Evolutionary conservation across 2,888 invertebrate species (phyloP).

Genomic region (Mimumesa dahlbomi): DNA sequence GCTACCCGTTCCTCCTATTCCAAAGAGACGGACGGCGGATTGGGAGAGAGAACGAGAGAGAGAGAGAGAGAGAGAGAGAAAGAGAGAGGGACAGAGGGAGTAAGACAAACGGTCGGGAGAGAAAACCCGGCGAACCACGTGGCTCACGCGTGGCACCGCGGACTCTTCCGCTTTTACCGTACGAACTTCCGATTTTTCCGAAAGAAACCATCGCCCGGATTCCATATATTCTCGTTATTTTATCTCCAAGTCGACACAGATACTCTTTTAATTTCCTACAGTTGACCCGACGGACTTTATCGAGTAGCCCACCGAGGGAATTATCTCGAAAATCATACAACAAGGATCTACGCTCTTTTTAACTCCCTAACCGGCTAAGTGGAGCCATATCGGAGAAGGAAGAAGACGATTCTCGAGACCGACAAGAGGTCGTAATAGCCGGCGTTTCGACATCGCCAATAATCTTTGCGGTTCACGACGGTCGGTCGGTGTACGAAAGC

Average conservation of each 20-base stretch:
- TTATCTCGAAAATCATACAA: no score
- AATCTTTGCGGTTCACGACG: conserved; percentile 52
- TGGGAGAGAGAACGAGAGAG: conserved; percentile 1
- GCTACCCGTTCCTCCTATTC: conserved; percentile 1
- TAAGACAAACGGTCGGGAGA: conserved; percentile 14
- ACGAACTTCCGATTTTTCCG: not conserved
- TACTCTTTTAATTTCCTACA: no score
- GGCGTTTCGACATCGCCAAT: conserved; percentile 60
- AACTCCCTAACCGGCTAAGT: no score
- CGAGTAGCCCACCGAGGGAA: no score
- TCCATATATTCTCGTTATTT: no score
- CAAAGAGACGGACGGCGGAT: not conserved
- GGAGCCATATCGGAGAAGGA: no score
- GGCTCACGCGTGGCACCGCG: conserved; percentile 67
- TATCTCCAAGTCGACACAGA: no score
- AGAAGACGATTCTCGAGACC: not conserved
- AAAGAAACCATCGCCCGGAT: no score
- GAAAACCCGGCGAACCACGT: no score
- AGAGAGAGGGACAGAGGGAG: not conserved
- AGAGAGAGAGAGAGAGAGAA: not conserved
- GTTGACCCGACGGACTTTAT: no score
- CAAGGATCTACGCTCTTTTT: no score
- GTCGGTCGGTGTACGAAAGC: conserved; percentile 32
- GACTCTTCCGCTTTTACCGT: conserved; percentile 6
- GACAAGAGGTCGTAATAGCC: conserved; percentile 21